phyloP scores from a whole-genome alignment of 2,113 vertebrate genomes.

The Sturnus vulgaris region DNA sequence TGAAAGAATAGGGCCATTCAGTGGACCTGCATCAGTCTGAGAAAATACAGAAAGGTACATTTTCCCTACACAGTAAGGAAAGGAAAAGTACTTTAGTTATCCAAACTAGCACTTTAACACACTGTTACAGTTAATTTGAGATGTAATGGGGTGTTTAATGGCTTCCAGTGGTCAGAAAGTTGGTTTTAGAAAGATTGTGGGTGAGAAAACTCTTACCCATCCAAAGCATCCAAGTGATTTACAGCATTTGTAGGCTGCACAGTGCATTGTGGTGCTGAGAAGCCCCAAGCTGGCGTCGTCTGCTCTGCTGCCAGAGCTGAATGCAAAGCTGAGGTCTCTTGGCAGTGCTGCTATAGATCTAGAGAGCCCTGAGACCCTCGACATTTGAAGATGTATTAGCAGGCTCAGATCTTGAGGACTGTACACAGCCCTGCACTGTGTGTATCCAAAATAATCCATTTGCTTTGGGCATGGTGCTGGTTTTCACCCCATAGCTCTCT shows the following conservation, averaged over 20 bases:
- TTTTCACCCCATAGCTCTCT: neutral
- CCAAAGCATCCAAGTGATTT: neutral
- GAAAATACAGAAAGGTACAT: neutral
- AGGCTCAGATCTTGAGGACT: neutral
- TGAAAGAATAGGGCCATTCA: neutral
- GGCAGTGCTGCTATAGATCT: neutral
- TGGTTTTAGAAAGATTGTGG: neutral
- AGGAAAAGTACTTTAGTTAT: neutral
- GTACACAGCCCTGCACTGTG: accelerated
- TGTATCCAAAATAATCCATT: neutral
- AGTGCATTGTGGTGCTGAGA: neutral
- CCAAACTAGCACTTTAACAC: neutral
- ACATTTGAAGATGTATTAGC: accelerated
- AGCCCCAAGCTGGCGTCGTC: accelerated
- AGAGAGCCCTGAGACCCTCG: neutral
- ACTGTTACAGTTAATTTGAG: neutral
- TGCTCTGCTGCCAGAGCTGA: neutral
- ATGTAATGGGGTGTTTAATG: conserved; percentile 8
- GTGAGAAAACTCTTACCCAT: neutral
- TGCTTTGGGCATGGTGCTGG: neutral
- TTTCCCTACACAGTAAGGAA: neutral
- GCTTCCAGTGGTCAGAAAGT: conserved; percentile 22
- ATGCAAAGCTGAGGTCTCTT: neutral
- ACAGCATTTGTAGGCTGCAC: neutral
- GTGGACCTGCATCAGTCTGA: neutral